These are phyloP conservation scores for Arenaria interpres DNA, from an alignment of 2,113 vertebrate species.

Conservation along the genomic window DNA sequence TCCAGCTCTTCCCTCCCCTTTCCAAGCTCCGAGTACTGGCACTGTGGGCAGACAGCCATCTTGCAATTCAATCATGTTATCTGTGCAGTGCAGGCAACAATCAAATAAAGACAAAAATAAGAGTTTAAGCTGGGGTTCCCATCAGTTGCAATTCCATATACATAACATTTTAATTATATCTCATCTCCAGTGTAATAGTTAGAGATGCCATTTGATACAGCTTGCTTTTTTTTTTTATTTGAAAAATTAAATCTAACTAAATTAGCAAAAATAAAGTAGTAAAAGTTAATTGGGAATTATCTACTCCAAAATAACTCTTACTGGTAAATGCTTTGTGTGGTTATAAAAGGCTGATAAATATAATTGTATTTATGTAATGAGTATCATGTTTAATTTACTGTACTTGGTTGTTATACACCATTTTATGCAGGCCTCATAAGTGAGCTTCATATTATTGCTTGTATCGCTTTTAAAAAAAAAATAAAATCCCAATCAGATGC, in stretches of 20 bases:
- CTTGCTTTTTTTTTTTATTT: slow-evolving; percentile 31
- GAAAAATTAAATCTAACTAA: slow-evolving; percentile 69
- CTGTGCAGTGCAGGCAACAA: slow-evolving; percentile 33
- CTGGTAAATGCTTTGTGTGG: slow-evolving; percentile 68
- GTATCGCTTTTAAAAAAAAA: not conserved
- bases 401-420: slow-evolving; percentile 49
- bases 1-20: not conserved
- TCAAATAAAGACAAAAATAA: slow-evolving; percentile 51
- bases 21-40: not conserved
- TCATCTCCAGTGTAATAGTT: slow-evolving; percentile 63
- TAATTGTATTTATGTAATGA: slow-evolving; percentile 74
- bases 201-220: slow-evolving; percentile 65
- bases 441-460: slow-evolving; percentile 7
- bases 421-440: slow-evolving; percentile 53
- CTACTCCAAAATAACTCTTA: slow-evolving; percentile 65
- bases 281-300: slow-evolving; percentile 72
- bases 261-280: slow-evolving; percentile 69
- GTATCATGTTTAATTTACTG: slow-evolving; percentile 71
- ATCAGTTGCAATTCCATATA: slow-evolving; percentile 57
- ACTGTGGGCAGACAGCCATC: not conserved
- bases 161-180: slow-evolving; percentile 71
- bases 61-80: slow-evolving; percentile 37
- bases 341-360: slow-evolving; percentile 72
- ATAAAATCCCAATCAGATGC: not conserved
- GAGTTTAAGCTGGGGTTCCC: slow-evolving; percentile 49